phyloP scores from a whole-genome alignment of 2,888 invertebrate genomes.

The Tanypteryx hageni region DNA sequence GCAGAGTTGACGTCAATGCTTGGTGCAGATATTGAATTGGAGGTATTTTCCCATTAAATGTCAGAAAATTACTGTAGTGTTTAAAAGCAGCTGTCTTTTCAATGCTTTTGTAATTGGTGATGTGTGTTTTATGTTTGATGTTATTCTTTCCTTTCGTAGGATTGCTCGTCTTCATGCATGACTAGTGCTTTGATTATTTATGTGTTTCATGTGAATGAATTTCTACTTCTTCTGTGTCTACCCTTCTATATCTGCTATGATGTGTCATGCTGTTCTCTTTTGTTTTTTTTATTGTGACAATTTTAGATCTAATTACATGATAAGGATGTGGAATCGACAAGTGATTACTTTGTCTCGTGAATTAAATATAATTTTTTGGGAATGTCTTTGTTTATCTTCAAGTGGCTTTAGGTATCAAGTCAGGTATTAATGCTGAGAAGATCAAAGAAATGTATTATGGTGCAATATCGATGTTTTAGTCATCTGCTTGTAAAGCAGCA shows the following conservation, averaged over 20 bases:
- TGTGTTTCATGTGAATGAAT: neutral
- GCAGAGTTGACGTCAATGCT: slow-evolving; percentile 88
- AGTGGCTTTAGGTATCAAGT: too few relatives aligned
- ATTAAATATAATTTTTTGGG: too few relatives aligned
- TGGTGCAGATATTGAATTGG: slow-evolving; percentile 79
- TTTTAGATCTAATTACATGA: neutral
- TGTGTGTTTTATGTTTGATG: slow-evolving; percentile 13
- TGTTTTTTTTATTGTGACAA: neutral
- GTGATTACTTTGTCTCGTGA: too few relatives aligned
- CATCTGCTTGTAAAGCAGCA: too few relatives aligned
- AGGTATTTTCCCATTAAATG: slow-evolving; percentile 31
- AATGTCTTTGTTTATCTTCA: too few relatives aligned
- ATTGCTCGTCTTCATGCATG: slow-evolving; percentile 24
- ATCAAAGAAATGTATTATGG: too few relatives aligned
- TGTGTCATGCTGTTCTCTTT: neutral
- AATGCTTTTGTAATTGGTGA: slow-evolving; percentile 34
- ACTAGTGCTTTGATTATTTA: slow-evolving; percentile 20
- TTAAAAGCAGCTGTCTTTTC: neutral
- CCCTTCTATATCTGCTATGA: neutral
- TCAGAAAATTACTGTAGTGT: neutral
- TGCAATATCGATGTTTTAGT: too few relatives aligned
- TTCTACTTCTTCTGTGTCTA: neutral
- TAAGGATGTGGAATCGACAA: too few relatives aligned
- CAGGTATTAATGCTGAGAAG: too few relatives aligned
- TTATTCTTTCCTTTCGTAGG: neutral